Percentiles rank a stretch among this genome's conserved stretches.
Conservation (phyloP, 2,888 invertebrate species). For the Pteria penguin region DNA sequence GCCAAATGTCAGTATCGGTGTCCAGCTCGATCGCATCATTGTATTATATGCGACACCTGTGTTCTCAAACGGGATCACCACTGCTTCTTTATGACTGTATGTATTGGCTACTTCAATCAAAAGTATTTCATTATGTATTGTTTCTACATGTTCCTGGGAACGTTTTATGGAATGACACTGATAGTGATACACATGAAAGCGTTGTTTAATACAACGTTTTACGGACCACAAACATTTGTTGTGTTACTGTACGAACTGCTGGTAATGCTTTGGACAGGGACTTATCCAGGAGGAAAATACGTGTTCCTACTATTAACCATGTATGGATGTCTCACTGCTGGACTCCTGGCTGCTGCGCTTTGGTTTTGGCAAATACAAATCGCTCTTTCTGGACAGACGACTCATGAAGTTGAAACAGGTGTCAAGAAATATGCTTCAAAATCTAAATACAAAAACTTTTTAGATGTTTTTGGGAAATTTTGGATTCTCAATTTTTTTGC, state of each 20-base stretch:
- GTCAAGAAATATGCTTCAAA: conserved; percentile 30
- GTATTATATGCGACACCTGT: conserved; percentile 54
- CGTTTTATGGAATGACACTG: conserved; percentile 51
- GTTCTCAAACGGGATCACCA: conserved; percentile 61
- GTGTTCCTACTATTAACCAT: conserved; percentile 47
- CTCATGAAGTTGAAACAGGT: conserved; percentile 50
- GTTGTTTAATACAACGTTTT: conserved; percentile 41
- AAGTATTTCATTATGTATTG: conserved; percentile 61
- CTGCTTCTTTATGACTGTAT: conserved; percentile 61
- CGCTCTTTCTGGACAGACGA: conserved; percentile 52
- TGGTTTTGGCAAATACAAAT: conserved; percentile 57
- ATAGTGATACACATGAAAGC: conserved; percentile 38
- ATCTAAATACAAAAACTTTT: conserved; percentile 42
- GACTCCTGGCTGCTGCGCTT: conserved; percentile 45
- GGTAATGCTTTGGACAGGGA: conserved; percentile 14
- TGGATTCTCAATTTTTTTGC: conserved; percentile 53
- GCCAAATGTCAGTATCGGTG: conserved; percentile 31
- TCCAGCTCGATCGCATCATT: conserved; percentile 58
- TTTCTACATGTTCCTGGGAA: conserved; percentile 54
- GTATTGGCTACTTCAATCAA: conserved; percentile 61
- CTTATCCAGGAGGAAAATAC: conserved; percentile 27
- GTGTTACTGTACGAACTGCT: conserved; percentile 41
- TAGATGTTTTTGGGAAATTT: conserved; percentile 55
- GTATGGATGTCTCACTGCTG: conserved; percentile 46
- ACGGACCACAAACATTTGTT: conserved; percentile 57